Base-by-base conservation (phyloP, 2,888 invertebrate species). In the Patella pellucida region DNA sequence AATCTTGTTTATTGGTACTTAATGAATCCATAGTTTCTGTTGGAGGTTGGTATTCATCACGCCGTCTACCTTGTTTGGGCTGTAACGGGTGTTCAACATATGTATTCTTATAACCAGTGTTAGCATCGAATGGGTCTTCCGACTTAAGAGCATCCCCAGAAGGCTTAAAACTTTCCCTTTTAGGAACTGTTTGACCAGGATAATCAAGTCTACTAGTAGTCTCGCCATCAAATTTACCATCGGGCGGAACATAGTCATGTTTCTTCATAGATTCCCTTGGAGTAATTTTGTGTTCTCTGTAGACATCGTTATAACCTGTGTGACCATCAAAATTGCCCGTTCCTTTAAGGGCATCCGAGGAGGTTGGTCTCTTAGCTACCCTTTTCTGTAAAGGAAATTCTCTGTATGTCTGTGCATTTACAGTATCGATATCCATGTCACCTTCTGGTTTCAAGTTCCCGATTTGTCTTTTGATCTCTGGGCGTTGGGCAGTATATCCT, bases 361-460 rank as follows among this genome's bases (percentile, higher is more conserved):
- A 71, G 1, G 23, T 19, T n/a, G 71, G 71, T 71, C 52, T 71
- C 16, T 51, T 71, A 2, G 27, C 54, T 19, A 56, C 19, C 3
- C 23, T 52, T 16, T 51, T 27, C 41, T 84, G 82, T 15, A 88
- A 75, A 4, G 88, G 88, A 76, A 88, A 83, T 68, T 82, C 77
- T 75, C 80, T 85, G 82, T 83, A 90, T 15, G 87, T 86, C 16
- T 82, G 75, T 51, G 87, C 85, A 75, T 87, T 83, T 11, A 89
- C 90, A 12, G 91, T 90, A 74, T 85, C 80, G 72, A 83, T 81
- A 70, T 90, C 88, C 85, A 91, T 87, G 15, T 86, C 84, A 2
- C 90, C 91, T 1, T 84, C 85, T 7, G 90, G 90, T 77, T 84
- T 85, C 71, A 76, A 78, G 81, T 89, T 90, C 51, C 74, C 80